Conservation (phyloP, 2,113 vertebrate genomes). For the Cnemophilus loriae region DNA sequence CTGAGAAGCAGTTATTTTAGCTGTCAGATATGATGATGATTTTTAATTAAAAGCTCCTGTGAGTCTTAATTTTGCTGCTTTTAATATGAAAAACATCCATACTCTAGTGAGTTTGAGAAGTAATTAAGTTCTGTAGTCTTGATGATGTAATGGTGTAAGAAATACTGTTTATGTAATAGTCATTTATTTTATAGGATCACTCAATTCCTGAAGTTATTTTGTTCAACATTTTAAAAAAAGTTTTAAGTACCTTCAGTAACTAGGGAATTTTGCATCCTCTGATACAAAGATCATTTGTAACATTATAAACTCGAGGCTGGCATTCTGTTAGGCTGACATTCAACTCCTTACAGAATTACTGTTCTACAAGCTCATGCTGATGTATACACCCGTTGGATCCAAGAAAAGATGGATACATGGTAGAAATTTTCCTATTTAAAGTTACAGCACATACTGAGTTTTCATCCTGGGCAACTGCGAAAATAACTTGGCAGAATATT, state of each 20-base stretch:
- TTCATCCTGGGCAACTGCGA: background rate
- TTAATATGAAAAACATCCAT: background rate
- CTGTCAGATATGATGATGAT: background rate
- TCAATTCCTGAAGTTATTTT: background rate
- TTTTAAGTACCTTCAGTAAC: background rate
- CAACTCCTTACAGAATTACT: background rate
- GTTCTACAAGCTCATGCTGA: background rate
- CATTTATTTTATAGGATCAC: background rate
- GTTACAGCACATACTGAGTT: background rate
- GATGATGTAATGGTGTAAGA: background rate
- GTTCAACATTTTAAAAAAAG: background rate
- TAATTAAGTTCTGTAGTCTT: background rate
- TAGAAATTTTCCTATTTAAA: background rate
- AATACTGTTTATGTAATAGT: background rate
- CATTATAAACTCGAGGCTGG: background rate
- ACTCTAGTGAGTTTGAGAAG: background rate
- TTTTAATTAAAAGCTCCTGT: background rate
- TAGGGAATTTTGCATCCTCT: background rate
- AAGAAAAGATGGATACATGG: background rate
- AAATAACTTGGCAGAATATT: background rate
- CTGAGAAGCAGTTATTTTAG: background rate
- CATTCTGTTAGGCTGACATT: background rate
- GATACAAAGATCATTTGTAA: background rate
- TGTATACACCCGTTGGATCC: background rate
- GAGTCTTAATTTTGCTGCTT: constrained; percentile 24